Evolutionary conservation across 2,888 invertebrate genomes (phyloP).

Genomic region (Stenodera caucasica): DNA sequence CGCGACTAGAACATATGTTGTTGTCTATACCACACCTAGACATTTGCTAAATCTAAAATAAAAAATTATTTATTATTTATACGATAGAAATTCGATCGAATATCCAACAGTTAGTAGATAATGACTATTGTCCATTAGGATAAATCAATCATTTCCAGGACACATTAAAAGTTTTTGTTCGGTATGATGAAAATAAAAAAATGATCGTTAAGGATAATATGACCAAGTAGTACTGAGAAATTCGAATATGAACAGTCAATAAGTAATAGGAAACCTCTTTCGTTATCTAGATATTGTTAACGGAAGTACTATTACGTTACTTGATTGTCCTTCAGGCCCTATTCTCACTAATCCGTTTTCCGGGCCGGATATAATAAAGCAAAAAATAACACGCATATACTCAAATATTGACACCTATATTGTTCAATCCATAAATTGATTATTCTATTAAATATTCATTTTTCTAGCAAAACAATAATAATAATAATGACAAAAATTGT

Average conservation of each 20-base stretch:
- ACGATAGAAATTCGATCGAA: neutral
- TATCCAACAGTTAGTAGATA: neutral
- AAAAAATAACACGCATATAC: slow-evolving; percentile 13
- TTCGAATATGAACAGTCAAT: slow-evolving; percentile 19
- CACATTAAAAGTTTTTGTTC: slow-evolving; percentile 11
- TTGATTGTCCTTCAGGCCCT: slow-evolving; percentile 31
- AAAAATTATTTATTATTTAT: neutral
- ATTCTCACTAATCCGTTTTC: slow-evolving; percentile 28
- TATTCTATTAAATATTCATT: neutral
- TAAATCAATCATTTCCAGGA: slow-evolving; percentile 8
- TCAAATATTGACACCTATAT: slow-evolving; percentile 9
- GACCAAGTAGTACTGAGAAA: slow-evolving; percentile 17
- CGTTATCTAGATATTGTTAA: slow-evolving; percentile 28
- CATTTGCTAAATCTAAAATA: neutral
- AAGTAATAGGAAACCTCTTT: slow-evolving; percentile 19
- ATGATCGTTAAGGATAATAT: slow-evolving; percentile 18
- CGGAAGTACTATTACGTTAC: slow-evolving; percentile 36
- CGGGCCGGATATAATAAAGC: slow-evolving; percentile 22
- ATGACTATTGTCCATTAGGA: slow-evolving; percentile 11
- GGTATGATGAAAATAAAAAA: neutral
- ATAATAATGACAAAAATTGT: neutral
- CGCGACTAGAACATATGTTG: no score
- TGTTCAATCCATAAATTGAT: neutral
- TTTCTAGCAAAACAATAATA: neutral
- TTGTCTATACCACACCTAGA: slow-evolving; percentile 2